Base-by-base conservation (phyloP, 1,140 invertebrate genomes). In the Chelonus insularis region DNA sequence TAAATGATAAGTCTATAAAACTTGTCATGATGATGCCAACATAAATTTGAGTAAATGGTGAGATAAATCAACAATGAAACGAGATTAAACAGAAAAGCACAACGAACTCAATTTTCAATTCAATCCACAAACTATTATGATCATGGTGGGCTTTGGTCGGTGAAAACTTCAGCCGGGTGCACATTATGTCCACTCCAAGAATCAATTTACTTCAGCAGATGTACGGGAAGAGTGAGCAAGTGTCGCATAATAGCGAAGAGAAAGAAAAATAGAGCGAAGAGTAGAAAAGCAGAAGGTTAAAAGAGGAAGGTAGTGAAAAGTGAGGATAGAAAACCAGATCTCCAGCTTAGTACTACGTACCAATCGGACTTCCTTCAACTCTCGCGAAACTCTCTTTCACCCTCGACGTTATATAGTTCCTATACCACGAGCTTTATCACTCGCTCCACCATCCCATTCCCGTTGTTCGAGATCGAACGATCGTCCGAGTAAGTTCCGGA, bases 221-320 rank as follows among this genome's bases (percentile, higher is more conserved):
- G 45, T 20, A 48, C 8, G 41, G 12, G 25, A 43, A 43, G 41
- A 43, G 41, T 43, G 41, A 64, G 60, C 63, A 60, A 64, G 58
- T 23, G 60, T 56, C 25, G 45, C 57, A 11, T 12, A 43, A 60
- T 64, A 64, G 56, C 25, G n/a, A 47, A 60, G 43, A 45, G 23
- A 51, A 12, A 23, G 8, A 21, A 36, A 32, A 29, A 32, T 6
- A 32, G 8, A 18, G n/a, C 9, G 29, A 51, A 16, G 8, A 16
- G 8, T 1, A 12, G 48, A 36, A 14, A 51, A 9, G 12, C 2
- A 20, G 8, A 16, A 9, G 12, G 25, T 48, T 23, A 37, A 37
- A 4, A 37, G 4, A 9, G 1, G 12, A 37, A 37, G n/a, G n/a
- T n/a, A n/a, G n/a, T 29, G 3, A 29, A 29, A 29, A 29, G 25